Evolutionary conservation across 2,113 vertebrate genomes (phyloP).

Genomic region (Plecotus auritus): DNA sequence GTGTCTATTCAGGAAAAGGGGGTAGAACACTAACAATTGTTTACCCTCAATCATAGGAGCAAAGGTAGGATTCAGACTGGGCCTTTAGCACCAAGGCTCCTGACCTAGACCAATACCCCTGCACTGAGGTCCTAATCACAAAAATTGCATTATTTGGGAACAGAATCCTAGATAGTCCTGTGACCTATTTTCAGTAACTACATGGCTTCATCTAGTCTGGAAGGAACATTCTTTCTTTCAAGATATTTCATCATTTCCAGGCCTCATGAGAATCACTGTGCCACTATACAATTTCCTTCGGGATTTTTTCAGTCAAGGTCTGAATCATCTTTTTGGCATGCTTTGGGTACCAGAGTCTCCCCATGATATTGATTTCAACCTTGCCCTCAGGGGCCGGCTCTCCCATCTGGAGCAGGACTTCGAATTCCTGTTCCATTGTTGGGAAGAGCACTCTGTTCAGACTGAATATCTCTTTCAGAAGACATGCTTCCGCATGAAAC

Average conservation of each 20-base stretch:
- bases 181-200: background rate
- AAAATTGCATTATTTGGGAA: background rate
- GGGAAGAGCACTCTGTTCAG: background rate
- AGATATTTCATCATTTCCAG: background rate
- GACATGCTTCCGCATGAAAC: background rate
- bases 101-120: background rate
- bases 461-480: background rate
- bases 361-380: background rate
- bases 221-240: background rate
- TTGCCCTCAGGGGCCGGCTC: background rate
- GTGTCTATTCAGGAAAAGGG: background rate
- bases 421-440: background rate
- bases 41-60: background rate
- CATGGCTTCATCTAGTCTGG: background rate
- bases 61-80: background rate
- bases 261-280: background rate
- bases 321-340: background rate
- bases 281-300: background rate
- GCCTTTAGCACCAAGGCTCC: background rate
- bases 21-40: background rate
- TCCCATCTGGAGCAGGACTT: background rate
- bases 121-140: background rate
- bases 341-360: background rate
- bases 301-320: background rate
- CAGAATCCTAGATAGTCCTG: background rate